Percentiles rank a stretch among this genome's conserved stretches.
Evolutionary conservation across 2,888 invertebrate species (phyloP).

Genomic region (Thumatha senex): DNA sequence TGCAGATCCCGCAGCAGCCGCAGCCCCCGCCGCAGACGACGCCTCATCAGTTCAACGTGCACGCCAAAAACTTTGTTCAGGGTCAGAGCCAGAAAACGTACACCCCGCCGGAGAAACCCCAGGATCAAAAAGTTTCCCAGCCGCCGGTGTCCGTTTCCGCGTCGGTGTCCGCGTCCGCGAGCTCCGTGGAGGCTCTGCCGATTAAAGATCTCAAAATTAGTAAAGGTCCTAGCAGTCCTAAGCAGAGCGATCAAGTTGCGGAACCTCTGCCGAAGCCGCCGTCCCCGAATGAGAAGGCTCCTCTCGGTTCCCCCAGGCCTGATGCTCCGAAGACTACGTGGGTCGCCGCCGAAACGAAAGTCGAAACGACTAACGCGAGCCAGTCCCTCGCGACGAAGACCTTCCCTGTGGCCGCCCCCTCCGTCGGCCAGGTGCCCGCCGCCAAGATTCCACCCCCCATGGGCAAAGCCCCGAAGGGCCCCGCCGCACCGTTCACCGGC

Average conservation of each 20-base stretch:
- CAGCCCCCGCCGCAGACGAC: constrained; percentile 44
- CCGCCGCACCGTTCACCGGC: constrained; percentile 74
- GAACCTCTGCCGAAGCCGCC: constrained; percentile 50
- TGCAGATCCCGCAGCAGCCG: constrained; percentile 61
- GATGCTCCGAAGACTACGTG: constrained; percentile 66
- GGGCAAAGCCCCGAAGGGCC: constrained; percentile 65
- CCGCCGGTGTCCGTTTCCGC: constrained; percentile 48
- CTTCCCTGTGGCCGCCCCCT: constrained; percentile 54
- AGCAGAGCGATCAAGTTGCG: constrained; percentile 54
- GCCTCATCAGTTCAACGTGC: constrained; percentile 77
- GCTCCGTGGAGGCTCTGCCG: constrained; percentile 62
- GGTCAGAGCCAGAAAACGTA: constrained; percentile 62
- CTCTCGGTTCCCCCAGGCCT: constrained; percentile 50
- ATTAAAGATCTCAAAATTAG: constrained; percentile 74
- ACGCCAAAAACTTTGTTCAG: constrained; percentile 78
- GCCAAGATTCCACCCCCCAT: constrained; percentile 56
- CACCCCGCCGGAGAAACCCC: constrained; percentile 53
- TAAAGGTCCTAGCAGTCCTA: constrained; percentile 67
- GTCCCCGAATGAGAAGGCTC: constrained; percentile 51
- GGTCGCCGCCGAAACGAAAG: constrained; percentile 53
- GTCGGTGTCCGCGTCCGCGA: constrained; percentile 39
- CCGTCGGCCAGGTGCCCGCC: constrained; percentile 46
- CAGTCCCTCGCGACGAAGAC: constrained; percentile 50
- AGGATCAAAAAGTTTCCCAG: constrained; percentile 53
- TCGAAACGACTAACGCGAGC: constrained; percentile 29